A percentile compares a stretch with the other conserved stretches of the same genome.
Conservation (phyloP, 1,140 invertebrate species). For the Cherax destructor region DNA sequence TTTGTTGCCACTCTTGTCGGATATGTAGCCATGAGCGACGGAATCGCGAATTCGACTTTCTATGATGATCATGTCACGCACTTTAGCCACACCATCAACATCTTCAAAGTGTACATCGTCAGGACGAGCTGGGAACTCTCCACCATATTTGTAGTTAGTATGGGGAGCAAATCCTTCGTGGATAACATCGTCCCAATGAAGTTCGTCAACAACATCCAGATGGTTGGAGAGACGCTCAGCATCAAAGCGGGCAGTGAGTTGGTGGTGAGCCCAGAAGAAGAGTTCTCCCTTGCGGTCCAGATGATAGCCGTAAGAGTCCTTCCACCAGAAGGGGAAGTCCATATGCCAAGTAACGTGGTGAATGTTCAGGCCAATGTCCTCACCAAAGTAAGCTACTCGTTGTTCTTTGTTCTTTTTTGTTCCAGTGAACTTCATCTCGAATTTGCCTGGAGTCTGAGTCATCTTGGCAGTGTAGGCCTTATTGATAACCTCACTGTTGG, state of each 20-base stretch:
- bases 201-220: constrained; percentile 75
- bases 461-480: constrained; percentile 75
- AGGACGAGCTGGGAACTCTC: constrained; percentile 80
- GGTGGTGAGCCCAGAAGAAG: constrained; percentile 78
- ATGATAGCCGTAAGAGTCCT: constrained; percentile 73
- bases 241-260: constrained; percentile 78
- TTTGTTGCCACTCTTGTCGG: neutral
- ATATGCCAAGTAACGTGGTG: constrained; percentile 81
- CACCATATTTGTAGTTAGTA: constrained; percentile 80
- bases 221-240: constrained; percentile 77
- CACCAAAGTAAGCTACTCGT: constrained; percentile 80
- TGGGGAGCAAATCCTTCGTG: constrained; percentile 81
- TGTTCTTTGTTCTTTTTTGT: constrained; percentile 74
- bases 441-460: constrained; percentile 73
- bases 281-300: constrained; percentile 74
- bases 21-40: constrained; percentile 43
- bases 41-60: constrained; percentile 48
- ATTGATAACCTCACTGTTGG: constrained; percentile 74
- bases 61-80: constrained; percentile 41
- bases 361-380: constrained; percentile 83
- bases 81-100: constrained; percentile 39
- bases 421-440: constrained; percentile 65
- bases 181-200: constrained; percentile 75
- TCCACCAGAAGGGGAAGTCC: constrained; percentile 78
- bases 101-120: constrained; percentile 73